Evolutionary conservation across 53 echinoderm and acorn worm species (phyloP).

Genomic region (Zoroaster sp.): DNA sequence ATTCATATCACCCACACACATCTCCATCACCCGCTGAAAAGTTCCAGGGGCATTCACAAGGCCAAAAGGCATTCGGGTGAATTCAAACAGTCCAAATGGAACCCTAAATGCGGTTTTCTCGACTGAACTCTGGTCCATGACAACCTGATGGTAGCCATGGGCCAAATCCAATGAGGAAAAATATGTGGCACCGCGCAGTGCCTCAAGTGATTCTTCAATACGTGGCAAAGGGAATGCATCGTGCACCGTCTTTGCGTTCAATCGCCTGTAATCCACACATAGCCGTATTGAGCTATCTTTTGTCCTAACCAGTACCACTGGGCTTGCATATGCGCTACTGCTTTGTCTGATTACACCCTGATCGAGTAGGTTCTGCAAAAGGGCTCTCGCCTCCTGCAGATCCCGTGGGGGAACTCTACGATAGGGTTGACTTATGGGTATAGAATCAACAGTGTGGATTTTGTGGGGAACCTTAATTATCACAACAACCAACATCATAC

Average conservation of each 20-base stretch:
- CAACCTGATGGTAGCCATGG: no score
- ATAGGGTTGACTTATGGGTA: conserved; percentile 49
- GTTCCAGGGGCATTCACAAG: conserved; percentile 46
- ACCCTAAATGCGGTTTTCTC: conserved; percentile 69
- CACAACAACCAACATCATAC: neutral
- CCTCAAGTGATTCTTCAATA: conserved; percentile 57
- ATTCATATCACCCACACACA: conserved; percentile 53
- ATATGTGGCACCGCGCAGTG: conserved; percentile 57
- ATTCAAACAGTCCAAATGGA: conserved; percentile 62
- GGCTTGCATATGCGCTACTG: conserved; percentile 6
- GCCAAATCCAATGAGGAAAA: conserved; percentile 70
- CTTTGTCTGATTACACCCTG: neutral
- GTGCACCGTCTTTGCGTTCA: no score
- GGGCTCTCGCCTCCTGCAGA: conserved; percentile 9
- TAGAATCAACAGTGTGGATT: conserved; percentile 26
- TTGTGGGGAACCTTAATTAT: conserved; percentile 48
- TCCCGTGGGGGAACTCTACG: conserved; percentile 44
- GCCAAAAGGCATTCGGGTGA: conserved; percentile 38
- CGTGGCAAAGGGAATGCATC: no score
- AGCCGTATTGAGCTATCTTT: conserved; percentile 10
- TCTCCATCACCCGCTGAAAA: conserved; percentile 58
- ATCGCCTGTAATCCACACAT: no score
- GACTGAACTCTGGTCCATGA: conserved; percentile 38
- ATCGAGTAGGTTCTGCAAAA: neutral
- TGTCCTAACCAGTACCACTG: no score